Percentiles rank a stretch among this genome's conserved stretches.
phyloP scores from a whole-genome alignment of 1,140 invertebrate species.

The Triops longicaudatus region DNA sequence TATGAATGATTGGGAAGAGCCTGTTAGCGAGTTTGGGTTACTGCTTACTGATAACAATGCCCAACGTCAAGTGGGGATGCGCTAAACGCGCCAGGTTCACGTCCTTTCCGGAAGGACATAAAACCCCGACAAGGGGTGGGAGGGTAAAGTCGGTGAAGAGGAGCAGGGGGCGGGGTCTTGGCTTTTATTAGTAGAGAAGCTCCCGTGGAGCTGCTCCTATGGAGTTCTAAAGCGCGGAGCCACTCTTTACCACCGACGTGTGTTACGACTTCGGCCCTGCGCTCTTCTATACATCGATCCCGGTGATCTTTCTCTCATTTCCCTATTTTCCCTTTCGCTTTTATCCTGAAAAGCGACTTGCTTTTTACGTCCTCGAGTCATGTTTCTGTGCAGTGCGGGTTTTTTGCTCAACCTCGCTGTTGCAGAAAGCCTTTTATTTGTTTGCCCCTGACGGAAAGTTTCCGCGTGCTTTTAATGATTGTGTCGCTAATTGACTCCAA shows the following conservation, averaged over 20 bases:
- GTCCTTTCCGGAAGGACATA: background rate
- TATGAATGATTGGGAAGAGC: background rate
- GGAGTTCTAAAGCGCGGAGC: background rate
- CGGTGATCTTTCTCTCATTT: background rate
- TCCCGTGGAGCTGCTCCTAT: background rate
- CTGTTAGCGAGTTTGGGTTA: background rate
- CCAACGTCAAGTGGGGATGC: constrained; percentile 12
- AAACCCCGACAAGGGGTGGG: background rate
- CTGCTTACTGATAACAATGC: background rate
- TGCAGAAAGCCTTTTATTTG: background rate
- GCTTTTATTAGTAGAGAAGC: background rate
- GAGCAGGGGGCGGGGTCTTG: background rate
- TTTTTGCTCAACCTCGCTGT: background rate
- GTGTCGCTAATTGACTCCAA: too few relatives aligned
- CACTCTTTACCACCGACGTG: constrained; percentile 9
- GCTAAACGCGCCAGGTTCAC: constrained; percentile 10
- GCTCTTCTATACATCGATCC: constrained; percentile 4
- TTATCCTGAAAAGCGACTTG: background rate
- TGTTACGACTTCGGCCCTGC: background rate
- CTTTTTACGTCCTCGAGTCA: background rate
- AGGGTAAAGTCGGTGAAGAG: background rate
- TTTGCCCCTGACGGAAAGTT: background rate
- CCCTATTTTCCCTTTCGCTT: background rate
- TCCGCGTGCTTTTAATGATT: too few relatives aligned
- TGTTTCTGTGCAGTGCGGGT: background rate